Conservation (phyloP, 2,888 invertebrate genomes). For the Drosophila rubida region DNA sequence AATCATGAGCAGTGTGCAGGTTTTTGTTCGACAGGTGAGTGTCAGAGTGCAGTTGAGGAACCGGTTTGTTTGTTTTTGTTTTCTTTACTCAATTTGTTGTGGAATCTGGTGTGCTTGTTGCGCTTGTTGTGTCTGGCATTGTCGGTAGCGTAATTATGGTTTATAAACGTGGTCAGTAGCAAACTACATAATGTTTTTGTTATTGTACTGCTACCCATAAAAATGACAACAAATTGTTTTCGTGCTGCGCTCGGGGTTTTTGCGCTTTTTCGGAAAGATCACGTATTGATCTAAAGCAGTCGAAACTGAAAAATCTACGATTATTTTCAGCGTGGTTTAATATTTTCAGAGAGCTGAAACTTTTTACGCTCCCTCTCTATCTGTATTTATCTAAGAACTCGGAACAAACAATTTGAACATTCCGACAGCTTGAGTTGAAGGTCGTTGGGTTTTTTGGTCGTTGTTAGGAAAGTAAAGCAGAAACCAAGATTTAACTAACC, state of each 20-base stretch:
- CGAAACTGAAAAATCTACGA: neutral
- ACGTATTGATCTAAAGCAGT: constrained; percentile 18
- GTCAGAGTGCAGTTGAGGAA: constrained; percentile 41
- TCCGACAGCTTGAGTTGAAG: constrained; percentile 33
- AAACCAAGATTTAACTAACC: constrained; percentile 5
- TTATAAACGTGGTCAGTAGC: constrained; percentile 40
- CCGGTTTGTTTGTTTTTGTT: constrained; percentile 49
- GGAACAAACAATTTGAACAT: constrained; percentile 2
- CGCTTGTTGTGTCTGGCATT: constrained; percentile 17
- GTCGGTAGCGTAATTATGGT: constrained; percentile 38
- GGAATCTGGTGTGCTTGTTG: constrained; percentile 18
- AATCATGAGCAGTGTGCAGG: constrained; percentile 5
- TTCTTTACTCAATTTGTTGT: constrained; percentile 14
- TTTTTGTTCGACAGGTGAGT: constrained; percentile 2
- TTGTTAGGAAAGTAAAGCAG: constrained; percentile 19
- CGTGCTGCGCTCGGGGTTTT: neutral
- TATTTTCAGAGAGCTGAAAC: neutral
- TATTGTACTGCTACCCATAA: neutral
- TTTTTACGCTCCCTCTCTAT: constrained; percentile 1
- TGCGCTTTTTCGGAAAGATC: constrained; percentile 2
- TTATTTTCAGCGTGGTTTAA: neutral
- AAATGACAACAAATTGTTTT: constrained; percentile 3
- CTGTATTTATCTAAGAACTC: constrained; percentile 18
- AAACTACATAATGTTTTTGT: neutral
- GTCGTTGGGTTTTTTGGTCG: neutral